phyloP scores from a whole-genome alignment of 2,113 vertebrate species.

The Ursus arctos region DNA sequence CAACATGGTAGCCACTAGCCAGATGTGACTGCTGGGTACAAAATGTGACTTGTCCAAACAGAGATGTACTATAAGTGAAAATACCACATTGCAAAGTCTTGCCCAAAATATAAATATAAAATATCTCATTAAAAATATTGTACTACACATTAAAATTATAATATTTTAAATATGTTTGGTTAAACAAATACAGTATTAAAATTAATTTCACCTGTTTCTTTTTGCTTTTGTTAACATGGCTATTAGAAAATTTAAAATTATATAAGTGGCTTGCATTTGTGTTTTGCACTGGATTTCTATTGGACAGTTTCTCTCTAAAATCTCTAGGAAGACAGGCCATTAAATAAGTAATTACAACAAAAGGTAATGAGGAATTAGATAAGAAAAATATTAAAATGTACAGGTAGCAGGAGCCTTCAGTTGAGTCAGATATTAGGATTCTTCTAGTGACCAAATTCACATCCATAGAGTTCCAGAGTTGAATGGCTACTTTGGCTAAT shows the following conservation, averaged over 20 bases:
- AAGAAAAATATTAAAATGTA: background rate
- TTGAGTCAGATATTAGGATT: background rate
- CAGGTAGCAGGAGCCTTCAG: background rate
- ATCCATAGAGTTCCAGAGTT: background rate
- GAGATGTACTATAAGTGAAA: background rate
- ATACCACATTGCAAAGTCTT: background rate
- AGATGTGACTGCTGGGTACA: background rate
- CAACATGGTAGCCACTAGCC: background rate
- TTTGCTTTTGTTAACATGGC: background rate
- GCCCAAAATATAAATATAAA: constrained; percentile 3
- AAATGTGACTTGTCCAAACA: background rate
- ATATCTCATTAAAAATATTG: background rate
- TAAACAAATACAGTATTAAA: background rate
- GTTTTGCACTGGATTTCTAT: background rate
- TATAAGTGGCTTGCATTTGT: background rate
- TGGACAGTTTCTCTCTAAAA: background rate
- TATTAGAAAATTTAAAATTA: background rate
- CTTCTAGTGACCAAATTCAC: background rate
- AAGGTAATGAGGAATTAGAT: background rate
- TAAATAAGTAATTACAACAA: background rate
- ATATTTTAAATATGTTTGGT: background rate
- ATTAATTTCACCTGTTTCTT: background rate
- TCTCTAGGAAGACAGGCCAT: background rate
- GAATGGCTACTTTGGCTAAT: background rate
- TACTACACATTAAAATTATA: background rate